Evolutionary conservation across 2,113 vertebrate genomes (phyloP).

Genomic region (Megalops atlanticus): DNA sequence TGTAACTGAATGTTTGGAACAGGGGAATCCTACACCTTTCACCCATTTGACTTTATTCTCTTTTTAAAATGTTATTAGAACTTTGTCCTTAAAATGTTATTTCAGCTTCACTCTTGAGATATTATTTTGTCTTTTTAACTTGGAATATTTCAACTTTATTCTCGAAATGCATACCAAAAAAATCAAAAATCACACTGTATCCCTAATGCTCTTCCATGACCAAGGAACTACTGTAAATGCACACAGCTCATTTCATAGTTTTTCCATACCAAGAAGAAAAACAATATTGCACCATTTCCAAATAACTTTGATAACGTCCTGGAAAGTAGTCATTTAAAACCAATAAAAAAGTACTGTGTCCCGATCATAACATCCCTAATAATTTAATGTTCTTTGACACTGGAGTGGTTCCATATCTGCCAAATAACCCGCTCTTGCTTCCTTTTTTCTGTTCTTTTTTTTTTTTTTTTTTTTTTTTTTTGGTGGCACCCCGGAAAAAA

Average conservation of each 20-base stretch:
- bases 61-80: no score
- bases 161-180: no score
- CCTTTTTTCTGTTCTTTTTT: conserved; percentile 36
- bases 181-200: no score
- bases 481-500: conserved; percentile 58
- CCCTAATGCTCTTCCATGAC: no score
- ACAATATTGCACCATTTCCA: not conserved
- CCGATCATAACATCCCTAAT: conserved; percentile 3
- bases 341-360: conserved; percentile 23
- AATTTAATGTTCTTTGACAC: conserved; percentile 48
- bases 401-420: conserved; percentile 35
- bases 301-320: not conserved
- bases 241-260: not conserved
- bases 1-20: no score
- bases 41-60: no score
- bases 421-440: conserved; percentile 45
- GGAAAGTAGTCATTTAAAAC: conserved; percentile 7
- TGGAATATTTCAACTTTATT: no score
- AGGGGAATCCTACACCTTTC: no score
- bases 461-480: conserved; percentile 46
- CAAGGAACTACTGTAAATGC: not conserved
- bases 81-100: no score
- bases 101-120: no score
- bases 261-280: not conserved
- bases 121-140: no score